These are phyloP conservation scores for Spinus olivaceus DNA, from an alignment of 2,797 vertebrate species.

Conservation along the genomic window DNA sequence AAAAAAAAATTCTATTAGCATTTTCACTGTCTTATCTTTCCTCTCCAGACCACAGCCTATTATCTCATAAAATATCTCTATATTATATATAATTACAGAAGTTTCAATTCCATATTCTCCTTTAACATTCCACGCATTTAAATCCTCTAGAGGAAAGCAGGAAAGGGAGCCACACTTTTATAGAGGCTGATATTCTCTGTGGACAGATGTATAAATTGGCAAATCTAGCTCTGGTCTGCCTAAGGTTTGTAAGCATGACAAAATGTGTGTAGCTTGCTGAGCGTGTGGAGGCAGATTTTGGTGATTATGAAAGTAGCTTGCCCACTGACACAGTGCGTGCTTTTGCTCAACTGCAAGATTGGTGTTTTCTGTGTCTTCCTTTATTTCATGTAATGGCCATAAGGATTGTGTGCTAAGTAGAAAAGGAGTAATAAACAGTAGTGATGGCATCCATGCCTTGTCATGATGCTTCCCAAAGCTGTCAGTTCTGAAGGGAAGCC, in stretches of 20 bases:
- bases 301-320: not conserved
- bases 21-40: not conserved
- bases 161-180: not conserved
- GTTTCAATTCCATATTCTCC: not conserved
- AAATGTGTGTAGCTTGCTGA: not conserved
- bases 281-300: not conserved
- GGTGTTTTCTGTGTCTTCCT: accelerated
- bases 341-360: not conserved
- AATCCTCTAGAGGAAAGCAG: not conserved
- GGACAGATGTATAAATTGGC: not conserved
- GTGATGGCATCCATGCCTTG: not conserved
- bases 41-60: not conserved
- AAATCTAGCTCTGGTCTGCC: not conserved
- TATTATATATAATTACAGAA: not conserved
- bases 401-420: not conserved
- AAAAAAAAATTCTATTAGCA: not conserved
- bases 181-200: not conserved
- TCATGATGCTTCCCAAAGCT: not conserved
- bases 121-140: not conserved
- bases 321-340: not conserved
- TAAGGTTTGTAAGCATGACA: not conserved
- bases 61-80: not conserved
- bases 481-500: not conserved
- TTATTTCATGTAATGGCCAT: not conserved
- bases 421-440: not conserved